A percentile compares a stretch with the other conserved stretches of the same genome.
phyloP scores from a whole-genome alignment of 1,140 invertebrate genomes.

The Stegodyphus dumicola region DNA sequence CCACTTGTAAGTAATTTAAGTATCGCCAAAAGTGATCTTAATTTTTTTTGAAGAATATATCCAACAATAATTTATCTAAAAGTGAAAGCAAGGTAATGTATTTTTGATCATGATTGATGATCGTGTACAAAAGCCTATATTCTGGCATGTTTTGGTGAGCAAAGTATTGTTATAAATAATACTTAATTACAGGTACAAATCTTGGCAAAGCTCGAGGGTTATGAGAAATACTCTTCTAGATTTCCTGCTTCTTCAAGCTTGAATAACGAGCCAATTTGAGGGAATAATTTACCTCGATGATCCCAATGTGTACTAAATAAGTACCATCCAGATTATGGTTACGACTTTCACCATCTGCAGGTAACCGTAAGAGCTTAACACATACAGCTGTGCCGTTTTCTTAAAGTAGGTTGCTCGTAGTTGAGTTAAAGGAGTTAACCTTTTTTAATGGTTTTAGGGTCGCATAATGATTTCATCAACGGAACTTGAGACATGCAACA shows the following conservation, averaged over 20 bases:
- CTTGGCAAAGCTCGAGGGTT: not conserved
- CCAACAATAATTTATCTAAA: too few species aligned
- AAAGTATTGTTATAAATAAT: too few species aligned
- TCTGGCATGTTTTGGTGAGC: too few species aligned
- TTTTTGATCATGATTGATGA: too few species aligned
- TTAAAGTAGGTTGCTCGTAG: slow-evolving; percentile 33
- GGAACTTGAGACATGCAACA: slow-evolving; percentile 18
- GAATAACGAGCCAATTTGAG: not conserved
- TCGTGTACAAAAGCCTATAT: too few species aligned
- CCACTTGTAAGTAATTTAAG: too few species aligned
- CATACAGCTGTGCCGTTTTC: slow-evolving; percentile 10
- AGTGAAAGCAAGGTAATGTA: too few species aligned
- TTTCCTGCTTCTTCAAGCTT: not conserved
- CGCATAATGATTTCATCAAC: slow-evolving; percentile 51
- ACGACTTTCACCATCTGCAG: not conserved
- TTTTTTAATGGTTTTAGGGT: slow-evolving; percentile 42
- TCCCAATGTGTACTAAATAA: not conserved
- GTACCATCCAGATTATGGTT: not conserved
- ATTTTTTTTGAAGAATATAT: too few species aligned
- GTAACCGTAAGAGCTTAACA: not conserved
- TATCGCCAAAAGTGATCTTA: too few species aligned
- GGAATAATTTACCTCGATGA: not conserved
- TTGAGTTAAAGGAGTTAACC: slow-evolving; percentile 27
- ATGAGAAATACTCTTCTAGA: not conserved
- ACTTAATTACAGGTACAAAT: too few species aligned